A percentile compares a stretch with the other conserved stretches of the same genome.
These are phyloP conservation scores for Schizopygopsis malacanthus DNA, from an alignment of 2,797 vertebrate species.

Conservation along the genomic window DNA sequence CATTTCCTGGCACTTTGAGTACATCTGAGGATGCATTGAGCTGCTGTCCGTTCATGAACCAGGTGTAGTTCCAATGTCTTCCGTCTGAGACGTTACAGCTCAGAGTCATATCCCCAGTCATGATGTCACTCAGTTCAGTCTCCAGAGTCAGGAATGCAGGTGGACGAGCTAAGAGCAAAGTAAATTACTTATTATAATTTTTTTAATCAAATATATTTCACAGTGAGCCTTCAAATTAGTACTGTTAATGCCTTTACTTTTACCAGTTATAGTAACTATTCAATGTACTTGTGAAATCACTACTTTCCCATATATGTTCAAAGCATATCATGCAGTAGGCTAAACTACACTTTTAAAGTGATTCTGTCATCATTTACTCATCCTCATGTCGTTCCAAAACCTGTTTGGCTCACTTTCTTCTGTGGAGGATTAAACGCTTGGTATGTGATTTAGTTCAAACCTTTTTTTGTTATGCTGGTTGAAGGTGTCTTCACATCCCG, in stretches of 20 bases:
- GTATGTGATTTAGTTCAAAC: no score
- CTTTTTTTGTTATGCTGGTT: no score
- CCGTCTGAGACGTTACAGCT: constrained; percentile 64
- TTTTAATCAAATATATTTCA: not conserved
- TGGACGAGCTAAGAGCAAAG: constrained; percentile 66
- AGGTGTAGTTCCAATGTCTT: constrained; percentile 73
- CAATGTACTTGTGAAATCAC: not conserved
- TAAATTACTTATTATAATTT: not conserved
- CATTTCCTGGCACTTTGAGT: constrained; percentile 62
- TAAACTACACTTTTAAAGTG: not conserved
- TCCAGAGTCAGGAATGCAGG: constrained; percentile 63
- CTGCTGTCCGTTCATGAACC: constrained; percentile 54
- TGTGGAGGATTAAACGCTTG: not conserved
- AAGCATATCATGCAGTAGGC: not conserved
- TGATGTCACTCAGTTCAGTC: constrained; percentile 75
- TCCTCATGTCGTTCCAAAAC: not conserved
- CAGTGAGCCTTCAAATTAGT: constrained; percentile 58
- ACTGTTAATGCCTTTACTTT: not conserved
- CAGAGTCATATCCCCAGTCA: constrained; percentile 72
- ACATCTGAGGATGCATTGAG: not conserved
- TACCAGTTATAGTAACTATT: not conserved
- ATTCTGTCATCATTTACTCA: not conserved
- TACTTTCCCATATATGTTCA: not conserved
- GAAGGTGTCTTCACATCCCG: no score
- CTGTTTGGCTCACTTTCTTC: not conserved